These are phyloP conservation scores for Glossophaga mutica DNA, from an alignment of 2,797 vertebrate genomes.

Conservation along the genomic window DNA sequence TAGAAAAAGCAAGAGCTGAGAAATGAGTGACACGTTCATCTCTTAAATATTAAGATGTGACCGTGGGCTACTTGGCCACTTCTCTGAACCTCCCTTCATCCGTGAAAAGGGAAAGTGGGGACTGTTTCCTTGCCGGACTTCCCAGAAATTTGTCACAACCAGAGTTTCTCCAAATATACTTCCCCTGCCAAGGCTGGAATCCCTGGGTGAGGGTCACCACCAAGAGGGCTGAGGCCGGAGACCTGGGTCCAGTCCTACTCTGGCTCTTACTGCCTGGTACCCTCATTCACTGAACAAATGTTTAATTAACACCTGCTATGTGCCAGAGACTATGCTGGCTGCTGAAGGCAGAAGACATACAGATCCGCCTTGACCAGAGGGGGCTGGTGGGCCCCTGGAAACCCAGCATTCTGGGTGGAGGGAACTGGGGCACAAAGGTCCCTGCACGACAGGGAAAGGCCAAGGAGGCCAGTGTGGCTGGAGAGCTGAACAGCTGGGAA, in stretches of 20 bases:
- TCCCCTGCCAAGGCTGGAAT: background rate
- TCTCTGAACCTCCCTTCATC: background rate
- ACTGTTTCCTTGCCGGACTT: background rate
- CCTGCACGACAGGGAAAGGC: background rate
- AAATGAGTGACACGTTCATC: background rate
- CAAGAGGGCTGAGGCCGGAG: background rate
- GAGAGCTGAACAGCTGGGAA: background rate
- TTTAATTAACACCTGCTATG: background rate
- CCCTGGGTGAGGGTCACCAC: accelerated
- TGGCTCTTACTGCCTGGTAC: background rate
- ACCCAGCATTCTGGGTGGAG: background rate
- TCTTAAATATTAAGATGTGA: background rate
- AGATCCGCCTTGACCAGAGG: background rate
- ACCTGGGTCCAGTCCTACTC: background rate
- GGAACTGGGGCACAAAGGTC: background rate
- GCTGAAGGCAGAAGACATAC: background rate
- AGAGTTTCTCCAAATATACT: background rate
- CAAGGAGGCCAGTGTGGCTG: background rate
- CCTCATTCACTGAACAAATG: background rate
- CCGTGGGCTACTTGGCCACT: background rate
- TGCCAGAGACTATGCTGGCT: background rate
- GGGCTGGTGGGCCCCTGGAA: accelerated
- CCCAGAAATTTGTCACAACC: background rate
- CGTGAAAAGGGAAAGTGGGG: background rate
- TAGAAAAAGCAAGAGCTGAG: background rate